A percentile compares a stretch with the other conserved stretches of the same genome.
phyloP scores from a whole-genome alignment of 2,113 vertebrate species.

The Cololabis saira region DNA sequence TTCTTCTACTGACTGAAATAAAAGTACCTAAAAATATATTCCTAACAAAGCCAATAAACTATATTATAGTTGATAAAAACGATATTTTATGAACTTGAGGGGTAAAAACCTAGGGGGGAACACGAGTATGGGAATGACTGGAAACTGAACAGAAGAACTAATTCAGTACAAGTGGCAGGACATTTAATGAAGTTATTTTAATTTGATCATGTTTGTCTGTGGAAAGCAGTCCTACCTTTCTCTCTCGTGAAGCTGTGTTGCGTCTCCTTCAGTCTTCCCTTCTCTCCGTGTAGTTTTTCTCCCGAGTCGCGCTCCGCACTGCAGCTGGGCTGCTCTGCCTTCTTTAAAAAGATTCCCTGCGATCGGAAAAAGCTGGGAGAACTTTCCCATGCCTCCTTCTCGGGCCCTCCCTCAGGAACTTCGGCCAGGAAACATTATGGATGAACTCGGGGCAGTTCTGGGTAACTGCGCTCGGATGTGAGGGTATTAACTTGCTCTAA shows the following conservation, averaged over 20 bases:
- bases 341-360: slow-evolving; percentile 59
- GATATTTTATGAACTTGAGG: too few species aligned
- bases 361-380: slow-evolving; percentile 68
- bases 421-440: slow-evolving; percentile 81
- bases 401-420: slow-evolving; percentile 80
- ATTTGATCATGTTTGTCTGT: neutral
- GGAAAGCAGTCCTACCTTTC: slow-evolving; percentile 59
- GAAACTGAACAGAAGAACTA: too few species aligned
- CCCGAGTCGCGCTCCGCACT: neutral
- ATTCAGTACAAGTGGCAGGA: too few species aligned
- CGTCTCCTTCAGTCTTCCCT: slow-evolving; percentile 34
- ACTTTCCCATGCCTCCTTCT: slow-evolving; percentile 77
- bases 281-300: neutral
- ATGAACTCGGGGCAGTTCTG: slow-evolving; percentile 57
- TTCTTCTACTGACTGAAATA: too few species aligned
- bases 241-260: slow-evolving; percentile 46
- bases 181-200: neutral
- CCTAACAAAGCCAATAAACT: too few species aligned
- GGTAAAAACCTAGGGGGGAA: too few species aligned
- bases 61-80: too few species aligned
- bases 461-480: slow-evolving; percentile 6
- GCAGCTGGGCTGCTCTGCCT: slow-evolving; percentile 8
- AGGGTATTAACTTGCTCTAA: neutral
- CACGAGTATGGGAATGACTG: too few species aligned
- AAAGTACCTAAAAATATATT: too few species aligned